These are phyloP conservation scores for Salvelinus namaycush DNA, from an alignment of 2,113 vertebrate genomes.

Conservation along the genomic window DNA sequence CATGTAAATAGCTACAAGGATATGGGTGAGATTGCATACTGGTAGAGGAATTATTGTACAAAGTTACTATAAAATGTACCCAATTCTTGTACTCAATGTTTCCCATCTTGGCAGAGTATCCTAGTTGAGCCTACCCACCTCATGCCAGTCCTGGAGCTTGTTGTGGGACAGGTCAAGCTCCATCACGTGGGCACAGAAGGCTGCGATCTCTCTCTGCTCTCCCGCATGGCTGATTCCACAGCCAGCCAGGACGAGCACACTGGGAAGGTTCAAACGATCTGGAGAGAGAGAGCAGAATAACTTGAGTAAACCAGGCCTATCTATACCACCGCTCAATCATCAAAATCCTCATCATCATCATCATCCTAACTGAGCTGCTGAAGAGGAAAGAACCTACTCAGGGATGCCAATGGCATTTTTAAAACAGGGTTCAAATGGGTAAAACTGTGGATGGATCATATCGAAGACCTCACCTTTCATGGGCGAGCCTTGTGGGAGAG, in stretches of 20 bases:
- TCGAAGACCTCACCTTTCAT: constrained; percentile 86
- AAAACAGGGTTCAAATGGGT: neutral
- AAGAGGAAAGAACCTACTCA: too few species aligned
- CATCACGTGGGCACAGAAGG: constrained; percentile 93
- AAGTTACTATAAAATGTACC: too few species aligned
- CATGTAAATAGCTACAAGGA: too few species aligned
- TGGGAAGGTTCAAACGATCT: constrained; percentile 97
- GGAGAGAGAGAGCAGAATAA: neutral
- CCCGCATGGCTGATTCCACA: constrained; percentile 93
- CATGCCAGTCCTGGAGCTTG: constrained; percentile 92
- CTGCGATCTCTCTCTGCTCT: constrained; percentile 89
- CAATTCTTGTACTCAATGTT: too few species aligned
- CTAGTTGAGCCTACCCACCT: constrained; percentile 71
- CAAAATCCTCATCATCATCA: too few species aligned
- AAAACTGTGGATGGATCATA: neutral
- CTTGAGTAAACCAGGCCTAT: neutral
- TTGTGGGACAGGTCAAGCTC: constrained; percentile 97
- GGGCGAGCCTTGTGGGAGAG: constrained; percentile 87
- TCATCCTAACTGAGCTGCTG: too few species aligned
- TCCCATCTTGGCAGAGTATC: too few species aligned
- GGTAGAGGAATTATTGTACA: too few species aligned
- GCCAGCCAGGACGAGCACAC: constrained; percentile 88
- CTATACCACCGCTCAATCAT: neutral
- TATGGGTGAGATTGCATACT: too few species aligned
- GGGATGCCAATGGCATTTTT: neutral